Evolutionary conservation across 2,113 vertebrate genomes (phyloP), one percentile per base, ranked within the genome.

Genomic region (Hippocampus mohnikei): DNA sequence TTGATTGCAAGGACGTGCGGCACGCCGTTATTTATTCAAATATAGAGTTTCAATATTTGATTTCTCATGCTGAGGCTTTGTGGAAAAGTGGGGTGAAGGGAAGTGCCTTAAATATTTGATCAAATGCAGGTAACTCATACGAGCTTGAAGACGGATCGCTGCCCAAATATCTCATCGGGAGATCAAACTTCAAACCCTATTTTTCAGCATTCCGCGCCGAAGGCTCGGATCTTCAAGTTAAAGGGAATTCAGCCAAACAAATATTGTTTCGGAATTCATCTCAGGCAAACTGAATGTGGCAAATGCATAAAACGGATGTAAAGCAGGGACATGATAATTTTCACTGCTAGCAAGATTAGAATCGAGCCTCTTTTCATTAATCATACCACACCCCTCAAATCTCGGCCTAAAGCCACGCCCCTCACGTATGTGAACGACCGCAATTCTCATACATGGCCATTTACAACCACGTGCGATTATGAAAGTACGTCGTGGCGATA

Each of bases 101-200:
- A 53, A 74, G 42, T 33, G 46, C 71, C 29, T 67, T 83, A 68
- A 80, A 85, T 84, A 81, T 86, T 84, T 83, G 21, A 86, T 88
- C 72, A 62, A 70, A 71, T 33, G 69, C 41, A 78, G 77, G 72
- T 82, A 76, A 63, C 15, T 50, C 73, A 70, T 25, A 3, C 50
- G 50, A 55, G 55, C 23, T 66, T n/a, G 37, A 74, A 73, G 72
- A 11, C 72, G 37, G 46, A 18, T 44, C 29, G 62, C 21, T 46
- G 62, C 27, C 55, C 20, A 27, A 8, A 76, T 21, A 48, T 53
- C 15, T 23, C 37, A 33, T 2, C 33, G 8, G 40, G 13, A 61
- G 55, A 15, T 37, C 41, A 58, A 33, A 56, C 13, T 20, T 62
- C 15, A 27, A 25, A 2, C 25, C 20, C 29, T 41, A 44, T 70